Conservation (phyloP, 2,888 invertebrate genomes). For the Drosophila aldrichi region DNA sequence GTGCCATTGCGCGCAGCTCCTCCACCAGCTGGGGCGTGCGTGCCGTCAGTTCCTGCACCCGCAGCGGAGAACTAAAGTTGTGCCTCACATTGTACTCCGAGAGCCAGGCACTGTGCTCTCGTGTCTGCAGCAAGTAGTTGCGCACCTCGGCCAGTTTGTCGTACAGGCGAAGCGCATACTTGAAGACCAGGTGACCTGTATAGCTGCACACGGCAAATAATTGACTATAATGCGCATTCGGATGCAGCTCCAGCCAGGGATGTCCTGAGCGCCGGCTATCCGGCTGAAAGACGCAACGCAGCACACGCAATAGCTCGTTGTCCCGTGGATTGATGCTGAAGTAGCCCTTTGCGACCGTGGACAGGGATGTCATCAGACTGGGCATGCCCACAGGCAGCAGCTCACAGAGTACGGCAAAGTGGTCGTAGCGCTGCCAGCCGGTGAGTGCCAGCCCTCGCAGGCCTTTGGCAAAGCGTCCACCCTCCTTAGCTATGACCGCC, state of each 20-base stretch:
- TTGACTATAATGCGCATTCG: constrained; percentile 88
- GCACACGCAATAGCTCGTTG: constrained; percentile 85
- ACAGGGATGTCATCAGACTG: constrained; percentile 87
- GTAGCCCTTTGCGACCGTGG: constrained; percentile 88
- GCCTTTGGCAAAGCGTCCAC: constrained; percentile 85
- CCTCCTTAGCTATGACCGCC: constrained; percentile 88
- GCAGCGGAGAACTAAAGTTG: constrained; percentile 89
- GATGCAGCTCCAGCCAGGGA: constrained; percentile 87
- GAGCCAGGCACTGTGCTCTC: constrained; percentile 87
- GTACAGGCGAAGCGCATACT: constrained; percentile 84
- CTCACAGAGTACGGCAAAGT: constrained; percentile 90
- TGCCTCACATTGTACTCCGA: constrained; percentile 89
- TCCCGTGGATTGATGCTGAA: constrained; percentile 87
- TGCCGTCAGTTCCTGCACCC: constrained; percentile 88
- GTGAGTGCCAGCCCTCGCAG: constrained; percentile 84
- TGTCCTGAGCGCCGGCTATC: constrained; percentile 84
- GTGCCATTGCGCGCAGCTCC: constrained; percentile 86
- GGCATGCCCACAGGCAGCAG: constrained; percentile 89
- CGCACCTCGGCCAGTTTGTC: constrained; percentile 84
- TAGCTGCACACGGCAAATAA: constrained; percentile 89
- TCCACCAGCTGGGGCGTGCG: constrained; percentile 87
- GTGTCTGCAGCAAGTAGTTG: constrained; percentile 82
- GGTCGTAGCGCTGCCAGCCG: constrained; percentile 88
- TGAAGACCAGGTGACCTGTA: constrained; percentile 88
- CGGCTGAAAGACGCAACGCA: constrained; percentile 87